Base-by-base conservation (phyloP, 53 echinoderm and acorn worm genomes). In the Echinometra lucunter region DNA sequence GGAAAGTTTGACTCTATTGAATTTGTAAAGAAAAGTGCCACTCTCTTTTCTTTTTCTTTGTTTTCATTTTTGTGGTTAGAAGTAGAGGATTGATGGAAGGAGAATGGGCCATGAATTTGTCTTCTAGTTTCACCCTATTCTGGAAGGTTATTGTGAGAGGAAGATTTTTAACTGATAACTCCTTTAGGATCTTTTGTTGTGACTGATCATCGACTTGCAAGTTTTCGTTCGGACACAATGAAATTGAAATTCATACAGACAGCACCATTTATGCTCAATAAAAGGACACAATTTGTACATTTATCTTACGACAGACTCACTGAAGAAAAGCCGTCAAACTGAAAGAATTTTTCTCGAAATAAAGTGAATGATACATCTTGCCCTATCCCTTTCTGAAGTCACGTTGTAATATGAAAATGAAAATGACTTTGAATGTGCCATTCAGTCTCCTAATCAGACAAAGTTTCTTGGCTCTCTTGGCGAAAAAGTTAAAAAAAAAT, bases 1-100 rank as follows among this genome's bases (percentile, higher is more conserved):
- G 70, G 91, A 91, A 91, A 91, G 91, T 91, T 91, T 91, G 70
- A 23, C 27, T 6, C 70, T 91, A 66, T 91, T 44, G 40, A 91
- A 67, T 67, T 91, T 66, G 69, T 69, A 27, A 58, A 89, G n/a
- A 88, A 85, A 85, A 85, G 85, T 89, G 58, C 12, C 60, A 60
- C 9, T 58, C 60, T 89, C 88, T 53, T 88, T 56, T 38, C 19
- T 21, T 88, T n/a, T 88, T 45, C 32, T 42, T 83, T 45, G 49
- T 23, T 10, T 1, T 88, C 4, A 25, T 45, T 80, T 45, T 47
- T 47, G 44, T 21, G 5, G 53, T 53, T 63, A 15, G 49, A 11
- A 49, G 85, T 17, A 15, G 85, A 49, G 47, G n/a, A 30, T 85
- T 85, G 28, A 85, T 85, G 23, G 49, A 16, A 85, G 85, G 47